phyloP scores from a whole-genome alignment of 2,797 vertebrate species.

The Atherinosoma microstoma region DNA sequence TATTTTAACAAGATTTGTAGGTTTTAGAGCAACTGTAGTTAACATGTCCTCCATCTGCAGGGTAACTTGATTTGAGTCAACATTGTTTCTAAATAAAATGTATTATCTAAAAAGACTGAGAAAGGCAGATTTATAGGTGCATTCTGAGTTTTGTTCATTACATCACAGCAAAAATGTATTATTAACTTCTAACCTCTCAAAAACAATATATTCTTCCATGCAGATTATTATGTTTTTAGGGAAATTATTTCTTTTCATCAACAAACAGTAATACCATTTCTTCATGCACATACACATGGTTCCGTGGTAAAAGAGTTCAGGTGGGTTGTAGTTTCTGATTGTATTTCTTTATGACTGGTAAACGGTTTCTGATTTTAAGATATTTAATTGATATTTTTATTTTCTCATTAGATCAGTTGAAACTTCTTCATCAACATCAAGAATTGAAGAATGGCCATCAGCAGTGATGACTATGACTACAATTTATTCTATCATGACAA shows the following conservation, averaged over 20 bases:
- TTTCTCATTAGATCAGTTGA: not conserved
- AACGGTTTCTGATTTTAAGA: not conserved
- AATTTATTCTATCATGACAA: not conserved
- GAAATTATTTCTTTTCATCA: not conserved
- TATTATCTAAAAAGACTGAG: too few species aligned
- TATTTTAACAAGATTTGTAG: too few species aligned
- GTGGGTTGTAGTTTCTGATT: not conserved
- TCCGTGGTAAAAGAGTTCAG: not conserved
- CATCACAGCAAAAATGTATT: too few species aligned
- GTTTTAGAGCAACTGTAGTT: too few species aligned
- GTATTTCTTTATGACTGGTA: not conserved
- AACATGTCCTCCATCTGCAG: too few species aligned
- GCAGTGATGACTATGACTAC: not conserved
- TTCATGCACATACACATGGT: not conserved
- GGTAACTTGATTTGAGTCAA: too few species aligned
- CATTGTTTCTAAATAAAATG: too few species aligned
- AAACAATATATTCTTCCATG: not conserved
- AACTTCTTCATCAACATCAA: not conserved
- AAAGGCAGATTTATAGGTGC: too few species aligned
- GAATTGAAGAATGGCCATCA: constrained; percentile 4
- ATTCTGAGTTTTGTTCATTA: too few species aligned
- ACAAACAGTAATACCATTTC: too few species aligned
- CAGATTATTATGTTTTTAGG: not conserved
- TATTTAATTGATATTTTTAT: not conserved
- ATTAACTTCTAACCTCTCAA: too few species aligned